Base-by-base conservation (phyloP, 2,797 vertebrate genomes). In the Acipenser oxyrinchus region DNA sequence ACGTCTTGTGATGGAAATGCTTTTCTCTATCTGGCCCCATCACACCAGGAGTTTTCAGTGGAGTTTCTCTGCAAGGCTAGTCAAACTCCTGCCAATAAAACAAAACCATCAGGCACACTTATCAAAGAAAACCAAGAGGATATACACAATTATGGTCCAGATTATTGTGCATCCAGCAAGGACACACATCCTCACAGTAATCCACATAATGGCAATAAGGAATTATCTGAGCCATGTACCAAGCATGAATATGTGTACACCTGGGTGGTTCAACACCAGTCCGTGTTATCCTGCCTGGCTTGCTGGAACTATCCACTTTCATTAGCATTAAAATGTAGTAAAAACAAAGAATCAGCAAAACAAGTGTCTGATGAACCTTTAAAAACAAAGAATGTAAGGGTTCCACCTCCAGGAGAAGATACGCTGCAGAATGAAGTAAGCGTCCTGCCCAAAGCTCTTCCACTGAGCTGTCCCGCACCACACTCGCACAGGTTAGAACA, bases 401-500 rank as follows among this genome's bases (percentile, higher is more conserved):
- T 18, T 49, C 10, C 6, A 49, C 2, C 48, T 8, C 58, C 18
- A 6, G 66, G 3, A 11, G 13, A 37, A 49, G 49, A 6, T 67
- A 48, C 11, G n/a, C 1, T 51, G 66, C 49, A 68, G n/a, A 10
- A 6, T 9, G 73, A 74, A 69, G 68, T 6, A 63, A 81, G 73
- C 13, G 37, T 0, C 62, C 83, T 95, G 70, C 92, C 93, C 66
- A 74, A 66, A 71, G 80, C 90, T 15, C 79, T 95, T 70, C 84
- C 84, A 3, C 86, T 96, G 62, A 89, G 81, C 53, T 98, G 95
- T 77, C 73, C 77, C 60, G 86, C 84, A 1, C 92, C 93, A 72
- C 93, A 96, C 71, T 73, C 89, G 72, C 95, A 98, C 85, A 95
- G 94, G 95, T 95, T 69, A 23, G 62, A 79, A 76, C 51, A 4